Evolutionary conservation across 2,113 vertebrate species (phyloP).

Genomic region (Oreochromis tanganicae): DNA sequence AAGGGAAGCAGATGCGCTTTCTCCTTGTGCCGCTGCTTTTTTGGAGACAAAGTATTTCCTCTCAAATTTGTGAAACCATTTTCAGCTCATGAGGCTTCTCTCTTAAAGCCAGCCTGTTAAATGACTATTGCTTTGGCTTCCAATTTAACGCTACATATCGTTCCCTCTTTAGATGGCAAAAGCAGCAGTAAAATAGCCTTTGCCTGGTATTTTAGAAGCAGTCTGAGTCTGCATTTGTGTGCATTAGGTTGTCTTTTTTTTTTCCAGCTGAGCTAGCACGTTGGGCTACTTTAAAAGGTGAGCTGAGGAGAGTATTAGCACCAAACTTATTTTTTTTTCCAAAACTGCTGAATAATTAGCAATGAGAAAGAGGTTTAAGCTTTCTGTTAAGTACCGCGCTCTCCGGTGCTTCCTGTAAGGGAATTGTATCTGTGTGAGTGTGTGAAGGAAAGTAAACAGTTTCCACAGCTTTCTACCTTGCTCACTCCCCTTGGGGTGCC

Average conservation of each 20-base stretch:
- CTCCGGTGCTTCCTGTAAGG: not conserved
- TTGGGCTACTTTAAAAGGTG: conserved; percentile 30
- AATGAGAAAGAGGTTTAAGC: not conserved
- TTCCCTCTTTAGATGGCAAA: conserved; percentile 30
- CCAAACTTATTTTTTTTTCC: not conserved
- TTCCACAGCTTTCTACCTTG: not conserved
- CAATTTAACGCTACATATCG: conserved; percentile 64
- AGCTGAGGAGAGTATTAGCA: not conserved
- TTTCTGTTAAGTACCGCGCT: not conserved
- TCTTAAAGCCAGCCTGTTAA: conserved; percentile 51
- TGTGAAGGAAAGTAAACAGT: not conserved
- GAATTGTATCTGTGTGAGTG: not conserved
- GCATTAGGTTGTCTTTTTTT: conserved; percentile 7
- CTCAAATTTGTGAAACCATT: conserved; percentile 36
- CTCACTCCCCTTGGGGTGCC: not conserved
- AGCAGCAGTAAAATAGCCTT: conserved; percentile 34
- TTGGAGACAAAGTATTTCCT: not conserved
- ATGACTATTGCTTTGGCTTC: conserved; percentile 52
- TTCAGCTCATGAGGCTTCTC: conserved; percentile 41
- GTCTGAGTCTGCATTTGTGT: conserved; percentile 48
- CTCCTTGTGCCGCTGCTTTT: not conserved
- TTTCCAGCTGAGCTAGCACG: conserved; percentile 20
- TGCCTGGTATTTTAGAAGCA: conserved; percentile 28
- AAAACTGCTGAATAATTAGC: conserved; percentile 22
- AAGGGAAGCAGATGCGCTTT: not conserved